These are phyloP conservation scores for Netelia fuscicornis DNA, from an alignment of 2,888 invertebrate species.

Conservation along the genomic window DNA sequence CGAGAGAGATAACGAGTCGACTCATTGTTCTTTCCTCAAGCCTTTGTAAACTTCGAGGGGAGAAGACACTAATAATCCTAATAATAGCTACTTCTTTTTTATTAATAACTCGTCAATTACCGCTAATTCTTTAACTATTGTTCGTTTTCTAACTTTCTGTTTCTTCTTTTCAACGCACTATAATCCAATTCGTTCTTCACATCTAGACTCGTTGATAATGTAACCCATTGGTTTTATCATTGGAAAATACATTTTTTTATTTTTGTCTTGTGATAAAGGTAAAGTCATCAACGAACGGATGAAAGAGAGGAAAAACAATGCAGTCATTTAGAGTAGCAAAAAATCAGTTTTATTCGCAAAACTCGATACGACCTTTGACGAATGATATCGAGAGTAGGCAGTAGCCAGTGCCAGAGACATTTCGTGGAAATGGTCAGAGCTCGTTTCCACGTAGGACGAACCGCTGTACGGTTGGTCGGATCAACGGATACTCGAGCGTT, in stretches of 20 bases:
- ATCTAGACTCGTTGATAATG: too few relatives aligned
- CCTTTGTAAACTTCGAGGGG: neutral
- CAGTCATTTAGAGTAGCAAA: too few relatives aligned
- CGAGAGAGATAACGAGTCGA: conserved; percentile 23
- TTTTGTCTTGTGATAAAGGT: neutral
- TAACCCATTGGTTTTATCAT: too few relatives aligned
- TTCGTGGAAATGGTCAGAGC: conserved; percentile 45
- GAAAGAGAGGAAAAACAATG: too few relatives aligned
- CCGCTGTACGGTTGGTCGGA: neutral
- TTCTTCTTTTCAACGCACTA: too few relatives aligned
- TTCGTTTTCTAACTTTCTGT: too few relatives aligned
- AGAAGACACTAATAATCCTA: neutral
- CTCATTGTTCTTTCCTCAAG: conserved; percentile 21
- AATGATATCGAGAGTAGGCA: conserved; percentile 16
- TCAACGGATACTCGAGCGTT: conserved; percentile 2
- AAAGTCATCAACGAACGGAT: too few relatives aligned
- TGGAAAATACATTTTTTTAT: neutral
- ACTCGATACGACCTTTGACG: conserved; percentile 34
- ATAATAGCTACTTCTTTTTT: neutral
- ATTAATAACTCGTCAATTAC: neutral
- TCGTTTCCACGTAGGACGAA: conserved; percentile 57
- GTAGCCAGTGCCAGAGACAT: conserved; percentile 36
- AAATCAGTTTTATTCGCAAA: conserved; percentile 3
- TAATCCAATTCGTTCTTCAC: too few relatives aligned
- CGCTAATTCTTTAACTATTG: neutral